phyloP scores from a whole-genome alignment of 2,113 vertebrate genomes.

The Crotalus viridis region DNA sequence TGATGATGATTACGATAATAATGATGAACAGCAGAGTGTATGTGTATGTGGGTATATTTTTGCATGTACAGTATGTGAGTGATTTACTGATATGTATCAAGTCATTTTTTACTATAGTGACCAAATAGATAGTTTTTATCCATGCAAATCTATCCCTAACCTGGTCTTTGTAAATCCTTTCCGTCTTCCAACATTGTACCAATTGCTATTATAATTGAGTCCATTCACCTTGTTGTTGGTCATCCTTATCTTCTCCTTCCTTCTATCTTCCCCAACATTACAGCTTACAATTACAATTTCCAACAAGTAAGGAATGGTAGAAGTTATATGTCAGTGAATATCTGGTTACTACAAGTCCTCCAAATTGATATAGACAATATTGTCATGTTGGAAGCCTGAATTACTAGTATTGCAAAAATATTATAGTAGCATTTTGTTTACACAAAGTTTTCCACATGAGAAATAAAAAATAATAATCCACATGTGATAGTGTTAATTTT shows the following conservation, averaged over 20 bases:
- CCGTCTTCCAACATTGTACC: background rate
- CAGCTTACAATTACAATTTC: background rate
- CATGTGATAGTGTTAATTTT: background rate
- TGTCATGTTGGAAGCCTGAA: background rate
- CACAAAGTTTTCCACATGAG: background rate
- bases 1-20: background rate
- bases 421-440: background rate
- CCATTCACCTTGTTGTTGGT: background rate
- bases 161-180: background rate
- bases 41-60: background rate
- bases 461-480: background rate
- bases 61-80: background rate
- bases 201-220: background rate
- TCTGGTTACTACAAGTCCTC: background rate
- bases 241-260: background rate
- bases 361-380: background rate
- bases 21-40: background rate
- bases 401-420: background rate
- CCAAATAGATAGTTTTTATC: background rate
- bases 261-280: background rate
- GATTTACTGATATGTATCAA: background rate
- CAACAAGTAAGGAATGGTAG: background rate
- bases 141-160: background rate
- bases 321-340: background rate
- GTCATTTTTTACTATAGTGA: background rate